Percentiles rank a stretch among this genome's conserved stretches.
phyloP scores from a whole-genome alignment of 92 coral and sea anemone genomes.

The Montipora capitata region DNA sequence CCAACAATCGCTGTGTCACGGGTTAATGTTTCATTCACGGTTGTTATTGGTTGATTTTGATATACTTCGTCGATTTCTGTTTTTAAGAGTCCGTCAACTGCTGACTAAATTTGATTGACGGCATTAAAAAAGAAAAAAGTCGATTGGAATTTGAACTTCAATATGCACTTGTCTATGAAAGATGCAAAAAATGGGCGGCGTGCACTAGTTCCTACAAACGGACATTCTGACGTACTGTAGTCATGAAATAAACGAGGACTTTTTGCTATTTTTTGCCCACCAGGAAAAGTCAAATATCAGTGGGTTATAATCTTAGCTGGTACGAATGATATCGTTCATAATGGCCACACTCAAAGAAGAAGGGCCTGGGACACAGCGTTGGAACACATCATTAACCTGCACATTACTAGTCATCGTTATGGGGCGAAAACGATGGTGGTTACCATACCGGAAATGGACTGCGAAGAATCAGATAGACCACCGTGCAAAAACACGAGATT shows the following conservation, averaged over 20 bases:
- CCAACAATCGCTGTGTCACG: too few relatives aligned
- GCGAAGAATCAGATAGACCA: constrained; percentile 73
- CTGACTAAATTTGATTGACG: too few relatives aligned
- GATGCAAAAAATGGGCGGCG: too few relatives aligned
- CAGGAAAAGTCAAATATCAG: constrained; percentile 74
- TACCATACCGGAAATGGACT: constrained; percentile 93
- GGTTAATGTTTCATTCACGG: too few relatives aligned
- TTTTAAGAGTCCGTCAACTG: too few relatives aligned
- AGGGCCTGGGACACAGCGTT: constrained; percentile 88
- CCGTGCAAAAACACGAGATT: constrained; percentile 67
- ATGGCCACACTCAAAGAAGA: constrained; percentile 61
- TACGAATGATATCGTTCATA: constrained; percentile 91
- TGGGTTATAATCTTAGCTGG: constrained; percentile 95
- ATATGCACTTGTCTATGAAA: too few relatives aligned
- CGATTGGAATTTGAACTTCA: too few relatives aligned
- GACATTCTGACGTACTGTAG: too few relatives aligned
- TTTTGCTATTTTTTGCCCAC: neutral
- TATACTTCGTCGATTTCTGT: too few relatives aligned
- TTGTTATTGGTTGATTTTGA: too few relatives aligned
- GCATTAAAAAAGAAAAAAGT: too few relatives aligned
- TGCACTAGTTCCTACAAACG: too few relatives aligned
- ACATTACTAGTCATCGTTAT: constrained; percentile 84
- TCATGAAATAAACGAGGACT: neutral
- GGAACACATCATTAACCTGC: constrained; percentile 86
- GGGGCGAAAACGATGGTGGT: constrained; percentile 90